Evolutionary conservation across 2,113 vertebrate species (phyloP).

Genomic region (Hippocampus guttulatus): DNA sequence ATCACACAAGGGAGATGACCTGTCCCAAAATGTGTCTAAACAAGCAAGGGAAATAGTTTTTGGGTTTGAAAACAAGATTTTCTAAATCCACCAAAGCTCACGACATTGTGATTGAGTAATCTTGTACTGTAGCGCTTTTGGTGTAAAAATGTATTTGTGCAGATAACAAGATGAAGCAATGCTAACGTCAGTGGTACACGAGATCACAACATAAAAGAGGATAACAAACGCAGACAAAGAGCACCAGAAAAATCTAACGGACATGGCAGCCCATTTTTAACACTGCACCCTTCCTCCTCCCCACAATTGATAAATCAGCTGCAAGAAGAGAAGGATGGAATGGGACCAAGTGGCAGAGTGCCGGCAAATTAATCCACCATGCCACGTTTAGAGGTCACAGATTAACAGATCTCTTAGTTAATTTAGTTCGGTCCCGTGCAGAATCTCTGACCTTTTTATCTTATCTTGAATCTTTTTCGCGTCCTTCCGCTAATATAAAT

Average conservation of each 20-base stretch:
- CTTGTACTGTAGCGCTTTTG: background rate
- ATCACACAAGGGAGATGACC: slow-evolving; percentile 10
- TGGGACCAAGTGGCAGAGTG: background rate
- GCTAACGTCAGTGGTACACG: background rate
- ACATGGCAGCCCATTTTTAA: background rate
- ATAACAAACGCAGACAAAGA: background rate
- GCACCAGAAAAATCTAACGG: slow-evolving; percentile 1
- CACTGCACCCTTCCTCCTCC: background rate
- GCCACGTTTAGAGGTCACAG: slow-evolving; percentile 11
- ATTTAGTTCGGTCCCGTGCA: slow-evolving; percentile 11
- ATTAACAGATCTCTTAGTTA: slow-evolving; percentile 15
- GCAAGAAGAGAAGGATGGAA: slow-evolving; percentile 11
- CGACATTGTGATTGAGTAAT: background rate
- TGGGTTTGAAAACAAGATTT: slow-evolving; percentile 10
- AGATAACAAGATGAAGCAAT: background rate
- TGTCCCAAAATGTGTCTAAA: slow-evolving; percentile 3
- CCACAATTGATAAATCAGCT: slow-evolving; percentile 7
- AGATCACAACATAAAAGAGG: background rate
- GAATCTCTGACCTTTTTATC: slow-evolving; percentile 20
- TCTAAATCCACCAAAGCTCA: slow-evolving; percentile 14
- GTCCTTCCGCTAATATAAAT: background rate
- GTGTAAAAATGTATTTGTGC: background rate
- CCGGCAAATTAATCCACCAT: slow-evolving; percentile 17
- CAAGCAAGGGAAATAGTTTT: slow-evolving; percentile 1
- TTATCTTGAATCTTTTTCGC: slow-evolving; percentile 4